These are phyloP conservation scores for Albula glossodonta DNA, from an alignment of 2,113 vertebrate genomes.

Conservation along the genomic window DNA sequence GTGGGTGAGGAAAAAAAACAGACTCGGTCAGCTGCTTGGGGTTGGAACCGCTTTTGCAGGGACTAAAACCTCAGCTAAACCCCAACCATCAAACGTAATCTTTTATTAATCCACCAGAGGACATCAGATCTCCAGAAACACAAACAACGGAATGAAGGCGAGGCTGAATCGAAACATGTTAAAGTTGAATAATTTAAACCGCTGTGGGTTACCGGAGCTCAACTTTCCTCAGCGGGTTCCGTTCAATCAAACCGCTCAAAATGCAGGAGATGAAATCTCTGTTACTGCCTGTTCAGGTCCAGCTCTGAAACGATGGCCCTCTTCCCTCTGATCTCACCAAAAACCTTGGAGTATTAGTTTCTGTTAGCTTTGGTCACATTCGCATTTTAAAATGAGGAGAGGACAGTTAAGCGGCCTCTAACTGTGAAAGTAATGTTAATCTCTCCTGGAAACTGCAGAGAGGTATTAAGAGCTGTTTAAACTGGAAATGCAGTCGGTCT, in stretches of 20 bases:
- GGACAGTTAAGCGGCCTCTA: neutral
- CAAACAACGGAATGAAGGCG: constrained; percentile 1
- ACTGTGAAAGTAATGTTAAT: neutral
- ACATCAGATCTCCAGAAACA: neutral
- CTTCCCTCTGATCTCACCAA: neutral
- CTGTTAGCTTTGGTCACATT: neutral
- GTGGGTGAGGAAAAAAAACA: neutral
- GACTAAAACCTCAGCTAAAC: neutral
- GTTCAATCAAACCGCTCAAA: neutral
- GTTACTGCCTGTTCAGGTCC: neutral
- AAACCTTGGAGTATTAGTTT: neutral
- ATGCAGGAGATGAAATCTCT: neutral
- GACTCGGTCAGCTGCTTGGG: no score
- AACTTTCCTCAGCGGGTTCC: neutral
- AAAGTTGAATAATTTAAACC: neutral
- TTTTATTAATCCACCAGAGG: neutral
- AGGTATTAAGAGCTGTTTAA: neutral
- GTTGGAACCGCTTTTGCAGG: no score
- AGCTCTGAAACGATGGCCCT: neutral
- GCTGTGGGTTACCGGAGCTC: neutral
- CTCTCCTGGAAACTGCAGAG: neutral
- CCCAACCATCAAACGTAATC: neutral
- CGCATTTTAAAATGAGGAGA: neutral
- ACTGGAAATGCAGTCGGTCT: neutral
- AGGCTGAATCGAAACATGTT: neutral